Evolutionary conservation across 2,113 vertebrate genomes (phyloP), one percentile per base, ranked within the genome.

Genomic region (Marmota flaviventris): DNA sequence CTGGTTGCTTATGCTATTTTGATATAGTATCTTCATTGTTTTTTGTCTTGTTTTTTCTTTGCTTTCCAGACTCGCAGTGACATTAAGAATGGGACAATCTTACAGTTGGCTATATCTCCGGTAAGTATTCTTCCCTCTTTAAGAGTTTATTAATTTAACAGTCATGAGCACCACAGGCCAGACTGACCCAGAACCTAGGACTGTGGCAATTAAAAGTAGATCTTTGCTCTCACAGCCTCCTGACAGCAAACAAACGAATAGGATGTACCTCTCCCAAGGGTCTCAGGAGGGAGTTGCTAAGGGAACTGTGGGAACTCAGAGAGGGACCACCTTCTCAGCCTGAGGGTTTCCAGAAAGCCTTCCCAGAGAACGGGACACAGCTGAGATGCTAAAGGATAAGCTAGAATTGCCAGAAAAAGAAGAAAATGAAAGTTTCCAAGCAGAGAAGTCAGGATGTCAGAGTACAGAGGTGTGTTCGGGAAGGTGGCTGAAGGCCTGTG

Each of bases 21-120:
- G 56, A 32, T 83, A 51, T 61, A 85, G 29, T 81, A 16, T 82
- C 51, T 92, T 63, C 51, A 82, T 94, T 18, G 3, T 13, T 96
- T 96, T 32, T 93, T 82, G 92, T 37, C 92, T 63, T 63, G 24
- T 63, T 61, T 97, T 97, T 96, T 92, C 73, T 92, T 99, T 99
- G 70, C 58, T 78, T 0, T 42, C 34, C 96, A 99, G 99, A 99
- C 99, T 86, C 99, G 99, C n/a, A 98, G 99, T 69, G 99, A 99
- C 93, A 99, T 99, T 92, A 99, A 99, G 98, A 99, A 99, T 34
- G 99, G 99, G 94, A 99, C 99, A 45, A 99, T 99, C 97, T 99
- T 99, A 56, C 99, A 99, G 92, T 98, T 99, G 98, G 99, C 99
- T 48, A 98, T 99, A 93, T 99, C 99, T 75, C 99, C 99, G 37